Conservation (phyloP, 2,113 vertebrate species). For the Stegastes partitus region DNA sequence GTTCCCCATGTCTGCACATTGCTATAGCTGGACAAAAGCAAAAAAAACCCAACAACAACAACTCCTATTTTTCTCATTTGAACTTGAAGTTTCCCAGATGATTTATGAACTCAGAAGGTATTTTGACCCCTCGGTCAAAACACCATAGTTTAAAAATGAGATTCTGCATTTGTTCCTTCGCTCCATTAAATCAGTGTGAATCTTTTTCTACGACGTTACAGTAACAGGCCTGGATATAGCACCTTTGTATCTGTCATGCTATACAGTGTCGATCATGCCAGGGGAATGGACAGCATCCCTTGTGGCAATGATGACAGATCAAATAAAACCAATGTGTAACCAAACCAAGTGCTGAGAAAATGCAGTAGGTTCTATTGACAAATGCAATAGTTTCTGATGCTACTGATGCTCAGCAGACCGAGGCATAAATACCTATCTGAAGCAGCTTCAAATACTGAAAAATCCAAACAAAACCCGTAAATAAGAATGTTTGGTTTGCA, state of each 20-base stretch:
- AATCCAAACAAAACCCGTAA: not conserved
- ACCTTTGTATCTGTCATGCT: constrained; percentile 79
- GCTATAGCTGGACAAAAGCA: constrained; percentile 22
- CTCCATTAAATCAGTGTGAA: constrained; percentile 2
- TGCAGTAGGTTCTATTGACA: constrained; percentile 72
- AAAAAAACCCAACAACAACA: constrained; percentile 14
- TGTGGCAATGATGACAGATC: constrained; percentile 55
- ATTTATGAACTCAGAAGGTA: constrained; percentile 44
- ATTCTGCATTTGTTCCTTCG: constrained; percentile 1
- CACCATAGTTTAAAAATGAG: constrained; percentile 18
- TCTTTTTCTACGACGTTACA: constrained; percentile 17
- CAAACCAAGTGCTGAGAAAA: constrained; percentile 75
- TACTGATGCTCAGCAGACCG: constrained; percentile 70
- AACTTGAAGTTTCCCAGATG: constrained; percentile 24
- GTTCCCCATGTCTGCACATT: constrained; percentile 46
- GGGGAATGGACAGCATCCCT: constrained; percentile 64
- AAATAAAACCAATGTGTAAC: constrained; percentile 65
- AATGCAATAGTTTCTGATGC: constrained; percentile 72
- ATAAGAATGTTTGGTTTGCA: not conserved
- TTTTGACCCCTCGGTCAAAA: constrained; percentile 26
- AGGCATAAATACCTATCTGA: constrained; percentile 66
- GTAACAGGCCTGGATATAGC: constrained; percentile 72
- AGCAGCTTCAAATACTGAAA: constrained; percentile 52
- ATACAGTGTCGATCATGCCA: constrained; percentile 83
- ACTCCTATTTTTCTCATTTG: constrained; percentile 43